These are phyloP conservation scores for Drosophila monieri DNA, from an alignment of 2,888 invertebrate species.

Conservation along the genomic window DNA sequence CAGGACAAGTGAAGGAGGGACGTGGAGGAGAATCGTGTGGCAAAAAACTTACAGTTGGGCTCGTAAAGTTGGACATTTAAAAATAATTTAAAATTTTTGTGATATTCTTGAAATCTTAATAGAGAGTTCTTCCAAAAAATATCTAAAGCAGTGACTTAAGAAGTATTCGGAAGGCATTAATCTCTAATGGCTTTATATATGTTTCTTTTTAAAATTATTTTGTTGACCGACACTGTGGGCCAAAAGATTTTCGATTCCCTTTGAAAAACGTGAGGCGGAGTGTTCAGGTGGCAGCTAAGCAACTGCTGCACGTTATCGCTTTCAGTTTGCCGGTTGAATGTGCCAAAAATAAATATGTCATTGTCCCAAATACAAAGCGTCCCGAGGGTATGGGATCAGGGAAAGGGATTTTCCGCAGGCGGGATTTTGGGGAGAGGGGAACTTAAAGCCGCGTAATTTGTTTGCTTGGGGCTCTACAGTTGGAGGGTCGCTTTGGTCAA, in stretches of 20 bases:
- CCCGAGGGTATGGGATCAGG: conserved; percentile 9
- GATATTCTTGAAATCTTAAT: background rate
- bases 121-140: no score
- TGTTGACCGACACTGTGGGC: background rate
- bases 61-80: no score
- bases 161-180: no score
- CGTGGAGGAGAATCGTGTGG: conserved; percentile 42
- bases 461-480: conserved; percentile 46
- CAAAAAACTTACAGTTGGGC: conserved; percentile 23
- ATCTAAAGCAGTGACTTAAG: no score
- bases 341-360: conserved; percentile 69
- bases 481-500: conserved; percentile 38
- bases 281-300: conserved; percentile 43
- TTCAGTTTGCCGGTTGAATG: conserved; percentile 39
- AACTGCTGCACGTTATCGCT: conserved; percentile 66
- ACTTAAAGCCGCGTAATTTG: conserved; percentile 75
- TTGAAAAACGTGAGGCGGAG: conserved; percentile 26
- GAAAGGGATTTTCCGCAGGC: background rate
- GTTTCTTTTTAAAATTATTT: background rate
- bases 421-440: background rate
- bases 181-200: background rate
- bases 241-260: conserved; percentile 19
- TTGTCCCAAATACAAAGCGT: conserved; percentile 53
- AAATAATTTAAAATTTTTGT: no score
- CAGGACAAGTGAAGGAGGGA: conserved; percentile 55